Conservation (phyloP, 2,888 invertebrate species). For the Pteria penguin region DNA sequence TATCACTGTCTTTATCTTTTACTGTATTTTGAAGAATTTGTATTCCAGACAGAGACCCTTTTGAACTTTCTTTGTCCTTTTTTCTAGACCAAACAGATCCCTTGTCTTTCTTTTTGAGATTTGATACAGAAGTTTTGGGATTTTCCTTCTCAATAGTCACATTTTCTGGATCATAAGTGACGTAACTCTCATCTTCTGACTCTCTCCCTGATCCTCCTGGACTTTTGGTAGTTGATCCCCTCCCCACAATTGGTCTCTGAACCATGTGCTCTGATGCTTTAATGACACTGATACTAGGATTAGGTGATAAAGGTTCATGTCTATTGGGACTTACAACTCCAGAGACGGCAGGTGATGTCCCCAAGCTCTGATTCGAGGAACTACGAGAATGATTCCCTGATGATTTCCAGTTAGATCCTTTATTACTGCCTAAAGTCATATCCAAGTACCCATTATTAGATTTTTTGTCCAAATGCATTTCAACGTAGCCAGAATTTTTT, state of each 20-base stretch:
- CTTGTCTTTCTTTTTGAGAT: conserved; percentile 27
- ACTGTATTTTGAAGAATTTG: neutral
- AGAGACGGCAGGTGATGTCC: conserved; percentile 53
- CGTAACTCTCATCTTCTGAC: conserved; percentile 63
- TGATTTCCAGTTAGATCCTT: conserved; percentile 51
- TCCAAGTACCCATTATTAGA: conserved; percentile 62
- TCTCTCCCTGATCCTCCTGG: conserved; percentile 60
- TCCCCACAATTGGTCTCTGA: conserved; percentile 43
- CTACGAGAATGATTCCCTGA: conserved; percentile 50
- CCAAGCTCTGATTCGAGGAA: conserved; percentile 55
- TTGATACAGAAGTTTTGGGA: conserved; percentile 7
- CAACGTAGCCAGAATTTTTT: conserved; percentile 63
- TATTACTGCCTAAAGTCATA: conserved; percentile 61
- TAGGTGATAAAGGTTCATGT: conserved; percentile 39
- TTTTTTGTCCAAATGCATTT: conserved; percentile 63
- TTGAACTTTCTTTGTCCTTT: neutral
- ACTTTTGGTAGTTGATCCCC: conserved; percentile 26
- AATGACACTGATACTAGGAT: conserved; percentile 50
- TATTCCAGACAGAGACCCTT: neutral
- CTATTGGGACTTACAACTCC: conserved; percentile 41
- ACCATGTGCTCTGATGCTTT: conserved; percentile 57
- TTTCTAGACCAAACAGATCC: conserved; percentile 16
- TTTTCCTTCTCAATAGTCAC: conserved; percentile 13
- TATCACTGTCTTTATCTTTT: no score
- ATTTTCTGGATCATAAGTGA: conserved; percentile 54